These are phyloP conservation scores for Himantopus leucocephalus DNA, from an alignment of 2,113 vertebrate genomes.

Conservation along the genomic window DNA sequence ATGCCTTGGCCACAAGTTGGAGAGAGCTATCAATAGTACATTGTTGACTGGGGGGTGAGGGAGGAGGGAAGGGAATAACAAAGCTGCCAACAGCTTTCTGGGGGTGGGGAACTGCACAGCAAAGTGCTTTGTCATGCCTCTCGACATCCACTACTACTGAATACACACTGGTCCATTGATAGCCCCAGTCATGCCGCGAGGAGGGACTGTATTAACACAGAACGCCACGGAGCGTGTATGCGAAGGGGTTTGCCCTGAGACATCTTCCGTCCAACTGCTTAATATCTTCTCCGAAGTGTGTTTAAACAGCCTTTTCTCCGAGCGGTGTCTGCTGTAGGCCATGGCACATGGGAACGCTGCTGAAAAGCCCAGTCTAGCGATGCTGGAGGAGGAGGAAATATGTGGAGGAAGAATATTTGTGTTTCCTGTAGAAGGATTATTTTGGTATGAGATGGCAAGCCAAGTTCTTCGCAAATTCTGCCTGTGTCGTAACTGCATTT, in stretches of 20 bases:
- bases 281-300: background rate
- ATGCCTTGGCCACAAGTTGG: background rate
- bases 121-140: constrained; percentile 47
- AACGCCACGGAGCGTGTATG: background rate
- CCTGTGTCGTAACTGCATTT: background rate
- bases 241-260: background rate
- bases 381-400: background rate
- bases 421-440: background rate
- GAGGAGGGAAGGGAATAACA: constrained; percentile 47
- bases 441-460: background rate
- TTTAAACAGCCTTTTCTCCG: background rate
- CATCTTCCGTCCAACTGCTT: background rate
- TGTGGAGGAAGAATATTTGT: background rate
- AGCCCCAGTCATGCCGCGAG: background rate
- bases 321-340: background rate
- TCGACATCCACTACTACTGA: constrained; percentile 27
- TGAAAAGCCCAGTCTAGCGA: rapidly evolving
- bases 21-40: constrained; percentile 47
- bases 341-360: background rate
- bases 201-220: background rate
- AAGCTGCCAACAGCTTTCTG: constrained; percentile 52
- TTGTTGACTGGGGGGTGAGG: constrained; percentile 32
- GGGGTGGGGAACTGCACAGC: constrained; percentile 2
- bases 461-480: background rate
- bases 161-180: constrained; percentile 49